Conservation (phyloP, 2,113 vertebrate species). For the Rattus rattus region DNA sequence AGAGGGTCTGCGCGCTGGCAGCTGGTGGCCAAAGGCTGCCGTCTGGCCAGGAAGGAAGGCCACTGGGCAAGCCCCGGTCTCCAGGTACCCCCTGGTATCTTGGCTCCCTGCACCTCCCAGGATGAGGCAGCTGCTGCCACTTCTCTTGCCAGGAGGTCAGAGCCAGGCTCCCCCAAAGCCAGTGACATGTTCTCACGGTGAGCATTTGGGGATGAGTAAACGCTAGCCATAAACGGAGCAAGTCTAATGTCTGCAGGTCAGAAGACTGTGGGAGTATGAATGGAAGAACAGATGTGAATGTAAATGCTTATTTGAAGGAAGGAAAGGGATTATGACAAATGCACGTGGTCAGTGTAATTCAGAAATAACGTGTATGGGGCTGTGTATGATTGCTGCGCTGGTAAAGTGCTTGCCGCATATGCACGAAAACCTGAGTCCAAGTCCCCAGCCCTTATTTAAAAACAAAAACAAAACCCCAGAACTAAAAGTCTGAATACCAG, state of each 20-base stretch:
- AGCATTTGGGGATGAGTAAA: fast-evolving
- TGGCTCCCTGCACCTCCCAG: neutral
- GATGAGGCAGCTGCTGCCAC: conserved; percentile 48
- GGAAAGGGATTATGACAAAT: neutral
- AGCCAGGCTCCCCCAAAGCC: neutral
- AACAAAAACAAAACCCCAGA: neutral
- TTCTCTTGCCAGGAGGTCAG: neutral
- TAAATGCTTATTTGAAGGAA: neutral
- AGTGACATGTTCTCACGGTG: fast-evolving
- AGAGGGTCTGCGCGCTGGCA: conserved; percentile 48
- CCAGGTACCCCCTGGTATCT: neutral
- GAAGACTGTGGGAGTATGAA: neutral
- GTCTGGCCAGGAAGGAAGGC: conserved; percentile 59
- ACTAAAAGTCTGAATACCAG: too few species aligned
- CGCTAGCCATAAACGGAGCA: fast-evolving
- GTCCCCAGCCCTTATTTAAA: neutral
- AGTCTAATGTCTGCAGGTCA: neutral
- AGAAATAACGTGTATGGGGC: neutral
- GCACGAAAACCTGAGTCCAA: too few species aligned
- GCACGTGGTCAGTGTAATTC: neutral
- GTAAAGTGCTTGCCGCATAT: neutral
- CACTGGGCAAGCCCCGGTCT: neutral
- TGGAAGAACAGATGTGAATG: too few species aligned
- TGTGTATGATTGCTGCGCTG: neutral
- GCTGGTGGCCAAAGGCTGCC: conserved; percentile 66